These are phyloP conservation scores for Drosophila aldrichi DNA, from an alignment of 2,888 invertebrate genomes.

Conservation along the genomic window DNA sequence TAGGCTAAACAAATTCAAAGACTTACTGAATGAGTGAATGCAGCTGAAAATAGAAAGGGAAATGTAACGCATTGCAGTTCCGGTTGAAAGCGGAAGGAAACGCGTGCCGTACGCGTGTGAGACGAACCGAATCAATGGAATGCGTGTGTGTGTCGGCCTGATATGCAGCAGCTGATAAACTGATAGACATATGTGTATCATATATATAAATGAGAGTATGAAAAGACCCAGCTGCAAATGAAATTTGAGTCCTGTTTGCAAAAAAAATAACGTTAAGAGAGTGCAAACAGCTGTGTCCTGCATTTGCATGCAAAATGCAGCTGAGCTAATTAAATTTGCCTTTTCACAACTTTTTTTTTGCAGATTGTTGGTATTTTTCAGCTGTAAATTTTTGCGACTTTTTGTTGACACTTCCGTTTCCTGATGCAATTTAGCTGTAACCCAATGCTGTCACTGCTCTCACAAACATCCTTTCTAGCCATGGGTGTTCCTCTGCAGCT, in stretches of 20 bases:
- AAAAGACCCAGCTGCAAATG: conserved; percentile 41
- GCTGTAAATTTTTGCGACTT: conserved; percentile 46
- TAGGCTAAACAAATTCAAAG: conserved; percentile 47
- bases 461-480: conserved; percentile 53
- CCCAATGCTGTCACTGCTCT: conserved; percentile 53
- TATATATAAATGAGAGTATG: not conserved
- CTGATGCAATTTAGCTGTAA: conserved; percentile 64
- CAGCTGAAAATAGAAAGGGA: conserved; percentile 40
- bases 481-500: conserved; percentile 31
- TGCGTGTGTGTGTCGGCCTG: not conserved
- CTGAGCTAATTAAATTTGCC: conserved; percentile 38
- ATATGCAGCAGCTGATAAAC: conserved; percentile 51
- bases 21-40: conserved; percentile 22
- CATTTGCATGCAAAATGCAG: conserved; percentile 54
- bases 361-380: conserved; percentile 33
- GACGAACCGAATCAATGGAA: conserved; percentile 56
- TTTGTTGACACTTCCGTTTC: conserved; percentile 55
- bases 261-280: not conserved
- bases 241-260: conserved; percentile 40
- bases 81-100: conserved; percentile 60
- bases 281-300: conserved; percentile 44
- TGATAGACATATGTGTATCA: conserved; percentile 4
- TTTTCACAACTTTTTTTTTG: conserved; percentile 4
- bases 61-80: conserved; percentile 49
- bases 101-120: conserved; percentile 65